Percentiles rank a stretch among this genome's conserved stretches.
Evolutionary conservation across 2,888 invertebrate species (phyloP).

Genomic region (Tetheella fluctuosa): DNA sequence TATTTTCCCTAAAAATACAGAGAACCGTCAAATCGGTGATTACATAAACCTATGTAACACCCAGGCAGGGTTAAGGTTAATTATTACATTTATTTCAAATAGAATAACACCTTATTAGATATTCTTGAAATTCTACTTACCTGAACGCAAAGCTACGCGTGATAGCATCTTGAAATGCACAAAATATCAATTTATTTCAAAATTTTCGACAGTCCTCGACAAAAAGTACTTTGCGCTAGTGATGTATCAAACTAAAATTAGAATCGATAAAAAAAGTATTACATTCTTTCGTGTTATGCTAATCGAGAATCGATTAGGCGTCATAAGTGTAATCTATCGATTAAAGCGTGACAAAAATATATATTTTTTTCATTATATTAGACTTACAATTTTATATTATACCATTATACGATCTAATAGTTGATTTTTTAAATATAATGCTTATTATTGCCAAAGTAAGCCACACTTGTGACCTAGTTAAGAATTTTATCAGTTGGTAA

Average conservation of each 20-base stretch:
- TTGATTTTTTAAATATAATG: too few species aligned
- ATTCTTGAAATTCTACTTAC: constrained; percentile 68
- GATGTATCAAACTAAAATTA: constrained; percentile 36
- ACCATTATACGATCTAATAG: too few species aligned
- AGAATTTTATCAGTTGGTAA: neutral
- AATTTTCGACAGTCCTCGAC: constrained; percentile 60
- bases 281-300: neutral
- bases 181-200: constrained; percentile 46
- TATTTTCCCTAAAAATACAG: constrained; percentile 31
- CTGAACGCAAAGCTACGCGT: constrained; percentile 87
- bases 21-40: constrained; percentile 70
- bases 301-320: neutral
- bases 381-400: neutral
- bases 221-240: constrained; percentile 70
- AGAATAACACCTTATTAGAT: constrained; percentile 12
- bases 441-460: neutral
- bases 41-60: constrained; percentile 78
- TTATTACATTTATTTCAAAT: constrained; percentile 24
- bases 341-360: neutral
- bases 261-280: neutral
- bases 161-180: constrained; percentile 85
- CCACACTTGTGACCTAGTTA: constrained; percentile 11
- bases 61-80: constrained; percentile 56
- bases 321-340: neutral
- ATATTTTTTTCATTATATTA: neutral